phyloP scores from a whole-genome alignment of 2,113 vertebrate genomes.

The Microtus ochrogaster region DNA sequence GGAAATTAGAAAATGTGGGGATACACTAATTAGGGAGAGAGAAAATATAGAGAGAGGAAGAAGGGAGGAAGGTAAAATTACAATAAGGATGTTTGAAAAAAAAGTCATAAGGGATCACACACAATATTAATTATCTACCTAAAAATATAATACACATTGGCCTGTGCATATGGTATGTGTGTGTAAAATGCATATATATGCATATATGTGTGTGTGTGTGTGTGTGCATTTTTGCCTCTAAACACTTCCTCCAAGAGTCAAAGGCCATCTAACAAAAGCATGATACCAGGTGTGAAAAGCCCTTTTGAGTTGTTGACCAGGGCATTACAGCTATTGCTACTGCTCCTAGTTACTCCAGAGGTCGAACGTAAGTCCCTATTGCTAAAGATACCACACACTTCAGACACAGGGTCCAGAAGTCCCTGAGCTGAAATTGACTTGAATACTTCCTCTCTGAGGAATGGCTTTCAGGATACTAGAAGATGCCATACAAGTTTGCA shows the following conservation, averaged over 20 bases:
- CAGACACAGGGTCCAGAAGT: neutral
- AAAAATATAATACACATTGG: neutral
- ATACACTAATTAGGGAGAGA: neutral
- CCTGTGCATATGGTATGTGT: too few relatives aligned
- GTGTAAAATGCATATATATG: too few relatives aligned
- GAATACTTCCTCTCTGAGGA: neutral
- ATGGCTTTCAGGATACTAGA: neutral
- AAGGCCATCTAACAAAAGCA: neutral
- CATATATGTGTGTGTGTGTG: neutral
- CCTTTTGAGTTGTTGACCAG: neutral
- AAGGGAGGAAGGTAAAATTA: neutral
- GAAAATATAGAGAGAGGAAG: neutral
- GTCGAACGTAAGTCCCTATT: neutral
- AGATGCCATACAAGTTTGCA: neutral
- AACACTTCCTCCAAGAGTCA: neutral
- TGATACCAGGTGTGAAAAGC: neutral
- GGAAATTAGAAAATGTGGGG: neutral
- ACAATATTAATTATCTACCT: neutral
- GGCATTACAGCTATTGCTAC: neutral
- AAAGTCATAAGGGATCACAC: neutral
- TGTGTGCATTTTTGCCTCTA: neutral
- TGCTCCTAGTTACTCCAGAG: neutral
- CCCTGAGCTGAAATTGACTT: neutral
- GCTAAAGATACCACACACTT: neutral
- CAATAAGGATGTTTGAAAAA: neutral